phyloP scores from a whole-genome alignment of 2,797 vertebrate genomes.

The Orestias chungarensis region DNA sequence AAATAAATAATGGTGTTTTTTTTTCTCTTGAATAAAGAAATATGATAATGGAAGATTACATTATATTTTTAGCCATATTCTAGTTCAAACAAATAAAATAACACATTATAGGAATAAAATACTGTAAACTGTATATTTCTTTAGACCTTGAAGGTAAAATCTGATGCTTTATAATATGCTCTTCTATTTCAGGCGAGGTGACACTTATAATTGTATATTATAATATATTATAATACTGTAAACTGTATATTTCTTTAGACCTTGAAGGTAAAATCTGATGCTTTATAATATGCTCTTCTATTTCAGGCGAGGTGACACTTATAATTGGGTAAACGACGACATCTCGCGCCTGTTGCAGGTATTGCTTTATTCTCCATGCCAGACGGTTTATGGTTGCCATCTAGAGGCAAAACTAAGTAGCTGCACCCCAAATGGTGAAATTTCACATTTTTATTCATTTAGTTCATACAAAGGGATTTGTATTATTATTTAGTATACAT shows the following conservation, averaged over 20 bases:
- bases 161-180: background rate
- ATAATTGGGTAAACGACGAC: conserved; percentile 32
- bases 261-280: background rate
- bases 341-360: conserved; percentile 35
- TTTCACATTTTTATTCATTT: background rate
- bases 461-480: background rate
- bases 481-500: background rate
- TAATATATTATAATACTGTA: too few relatives aligned
- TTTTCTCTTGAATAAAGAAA: background rate
- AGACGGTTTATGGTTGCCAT: background rate
- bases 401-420: background rate
- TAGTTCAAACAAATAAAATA: background rate
- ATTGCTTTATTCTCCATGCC: background rate
- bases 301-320: background rate
- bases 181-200: background rate
- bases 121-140: background rate
- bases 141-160: background rate
- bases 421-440: background rate
- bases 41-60: background rate
- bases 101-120: background rate
- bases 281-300: background rate
- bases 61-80: background rate
- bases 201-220: background rate
- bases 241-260: background rate
- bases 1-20: background rate